Evolutionary conservation across 1,140 invertebrate species (phyloP).

Genomic region (Solen grandis): DNA sequence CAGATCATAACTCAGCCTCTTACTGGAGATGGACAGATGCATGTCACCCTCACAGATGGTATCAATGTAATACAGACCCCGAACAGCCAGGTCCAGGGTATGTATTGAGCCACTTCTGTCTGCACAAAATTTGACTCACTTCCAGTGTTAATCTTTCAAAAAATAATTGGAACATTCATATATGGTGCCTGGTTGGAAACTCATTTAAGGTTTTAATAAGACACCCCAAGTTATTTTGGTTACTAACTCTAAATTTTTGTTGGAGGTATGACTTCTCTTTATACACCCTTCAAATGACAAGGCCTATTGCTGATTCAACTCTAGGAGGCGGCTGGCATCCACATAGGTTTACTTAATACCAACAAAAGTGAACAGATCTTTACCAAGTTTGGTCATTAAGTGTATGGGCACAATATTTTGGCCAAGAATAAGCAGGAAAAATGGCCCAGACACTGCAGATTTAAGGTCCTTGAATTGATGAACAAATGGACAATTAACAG

Average conservation of each 20-base stretch:
- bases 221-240: background rate
- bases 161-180: background rate
- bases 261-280: background rate
- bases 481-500: too few species aligned
- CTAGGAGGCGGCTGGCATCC: too few species aligned
- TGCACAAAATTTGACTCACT: background rate
- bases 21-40: slow-evolving; percentile 30
- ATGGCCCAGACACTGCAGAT: too few species aligned
- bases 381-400: too few species aligned
- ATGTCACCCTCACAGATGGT: slow-evolving; percentile 41
- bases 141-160: background rate
- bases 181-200: background rate
- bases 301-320: too few species aligned
- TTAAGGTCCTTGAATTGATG: too few species aligned
- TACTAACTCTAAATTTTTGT: background rate
- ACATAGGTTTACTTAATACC: too few species aligned
- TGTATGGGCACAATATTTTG: too few species aligned
- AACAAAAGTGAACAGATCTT: too few species aligned
- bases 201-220: background rate
- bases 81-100: slow-evolving; percentile 33
- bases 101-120: background rate
- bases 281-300: too few species aligned
- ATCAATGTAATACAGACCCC: slow-evolving; percentile 45
- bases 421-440: too few species aligned
- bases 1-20: slow-evolving; percentile 40